Evolutionary conservation across 2,113 vertebrate species (phyloP), one percentile per base, ranked within the genome.

Genomic region (Alosa alosa): DNA sequence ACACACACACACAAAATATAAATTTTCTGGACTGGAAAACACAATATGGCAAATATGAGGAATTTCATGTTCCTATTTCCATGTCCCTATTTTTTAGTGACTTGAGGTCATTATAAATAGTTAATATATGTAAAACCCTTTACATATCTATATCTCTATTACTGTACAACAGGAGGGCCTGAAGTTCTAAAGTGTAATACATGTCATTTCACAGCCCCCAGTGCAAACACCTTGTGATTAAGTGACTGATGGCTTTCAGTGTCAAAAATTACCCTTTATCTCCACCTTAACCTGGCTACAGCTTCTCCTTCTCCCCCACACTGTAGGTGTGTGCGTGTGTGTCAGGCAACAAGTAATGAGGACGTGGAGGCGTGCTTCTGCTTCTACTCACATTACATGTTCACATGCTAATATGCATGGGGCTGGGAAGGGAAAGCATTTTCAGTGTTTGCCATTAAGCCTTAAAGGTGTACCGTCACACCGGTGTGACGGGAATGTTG

Each of bases 361-460:
- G 36, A 36, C 18, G 11, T 15, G 31, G 36, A 41, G 31, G 11
- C 57, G 39, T 52, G 86, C 83, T 11, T 36, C 31, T 83, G 44
- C 84, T 31, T 36, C 31, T 83, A 36, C 82, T 85, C 85, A 55
- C 87, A 88, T 84, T 78, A 31, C 31, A 41, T 82, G 83, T 89
- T 84, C 81, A 84, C 83, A 86, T 86, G 75, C 75, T 85, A 86
- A 88, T 93, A 86, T 85, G 57, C 87, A 83, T 72, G 84, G 82
- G 86, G 90, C 81, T 89, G 45, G 84, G 50, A 87, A 87, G 17
- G 82, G 41, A 46, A 89, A 57, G 86, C 87, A 87, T 89, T 83
- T 86, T 82, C 82, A 83, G 86, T 87, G 55, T 91, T 90, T 91
- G 85, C 87, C 90, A 93, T 90, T 86, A 84, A 89, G 31, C 31